Percentiles rank a stretch among this genome's conserved stretches.
Evolutionary conservation across 2,113 vertebrate genomes (phyloP).

Genomic region (Lepus americanus): DNA sequence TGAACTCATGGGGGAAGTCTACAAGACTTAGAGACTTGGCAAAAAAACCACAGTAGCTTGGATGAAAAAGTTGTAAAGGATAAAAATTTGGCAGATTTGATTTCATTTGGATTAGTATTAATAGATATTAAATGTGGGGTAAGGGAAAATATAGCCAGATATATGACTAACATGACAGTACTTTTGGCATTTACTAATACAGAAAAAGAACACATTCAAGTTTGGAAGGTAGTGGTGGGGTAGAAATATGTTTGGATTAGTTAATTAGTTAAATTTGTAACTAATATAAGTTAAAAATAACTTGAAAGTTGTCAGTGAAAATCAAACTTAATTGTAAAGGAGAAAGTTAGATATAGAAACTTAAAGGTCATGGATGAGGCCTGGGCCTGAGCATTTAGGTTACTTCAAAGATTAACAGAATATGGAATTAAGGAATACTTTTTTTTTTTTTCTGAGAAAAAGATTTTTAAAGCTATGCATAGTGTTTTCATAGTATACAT

Average conservation of each 20-base stretch:
- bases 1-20: not conserved
- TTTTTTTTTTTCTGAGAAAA: no score
- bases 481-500: no score
- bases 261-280: not conserved
- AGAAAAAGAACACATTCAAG: not conserved
- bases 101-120: conserved; percentile 18
- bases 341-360: not conserved
- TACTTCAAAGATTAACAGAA: no score
- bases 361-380: not conserved
- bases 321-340: not conserved
- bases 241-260: not conserved
- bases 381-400: not conserved
- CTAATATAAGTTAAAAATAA: not conserved
- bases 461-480: no score
- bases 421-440: no score
- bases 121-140: not conserved
- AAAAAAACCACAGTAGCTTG: not conserved
- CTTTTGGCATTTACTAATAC: not conserved
- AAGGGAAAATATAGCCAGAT: not conserved
- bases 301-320: not conserved
- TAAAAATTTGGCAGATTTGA: not conserved
- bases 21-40: not conserved
- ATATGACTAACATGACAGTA: not conserved
- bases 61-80: not conserved
- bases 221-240: not conserved